Evolutionary conservation across 2,888 invertebrate genomes (phyloP), one percentile per base, ranked within the genome.

Genomic region (Clistopyga incitator): DNA sequence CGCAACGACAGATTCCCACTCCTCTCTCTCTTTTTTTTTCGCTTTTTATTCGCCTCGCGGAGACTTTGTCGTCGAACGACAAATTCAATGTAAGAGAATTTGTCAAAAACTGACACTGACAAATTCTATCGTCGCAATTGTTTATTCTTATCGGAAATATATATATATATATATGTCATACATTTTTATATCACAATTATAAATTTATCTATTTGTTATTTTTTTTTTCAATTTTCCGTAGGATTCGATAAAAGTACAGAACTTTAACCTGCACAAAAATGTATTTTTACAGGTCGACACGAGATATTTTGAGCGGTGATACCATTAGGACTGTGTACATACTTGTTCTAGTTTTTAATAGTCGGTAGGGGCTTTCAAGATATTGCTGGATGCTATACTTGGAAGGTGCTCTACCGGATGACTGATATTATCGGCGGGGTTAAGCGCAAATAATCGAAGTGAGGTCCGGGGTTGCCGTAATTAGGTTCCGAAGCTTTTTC

Each of bases 401-500:
- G 25, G 15, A 59, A 10, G 10, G 34, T 42, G 38, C 20, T 18
- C 3, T 2, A 18, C n/a, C n/a, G 77, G 29, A 59, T 59, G 65
- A 81, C 34, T 11, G 38, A 18, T 15, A 20, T 64, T 61, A 61
- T 74, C 74, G 64, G 38, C 74, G 50, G 23, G 56, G 71, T 56
- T 56, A 13, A 20, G 15, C 34, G 29, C 25, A 20, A 64, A 50
- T 52, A 29, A 64, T 64, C 61, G n/a, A 34, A 18, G 50, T 34
- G 18, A 25, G 50, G 56, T 64, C 23, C 15, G 23, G 34, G 45
- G 50, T 29, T 50, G 23, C 59, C 29, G 42, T 72, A 72, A 81
- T 81, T 67, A 81, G 52, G 45, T 56, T 71, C 38, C 34, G 59
- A 72, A 81, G 67, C 67, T 72, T 50, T 47, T 67, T 70, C 52